These are phyloP conservation scores for Trilocha varians DNA, from an alignment of 2,888 invertebrate species.

Conservation along the genomic window DNA sequence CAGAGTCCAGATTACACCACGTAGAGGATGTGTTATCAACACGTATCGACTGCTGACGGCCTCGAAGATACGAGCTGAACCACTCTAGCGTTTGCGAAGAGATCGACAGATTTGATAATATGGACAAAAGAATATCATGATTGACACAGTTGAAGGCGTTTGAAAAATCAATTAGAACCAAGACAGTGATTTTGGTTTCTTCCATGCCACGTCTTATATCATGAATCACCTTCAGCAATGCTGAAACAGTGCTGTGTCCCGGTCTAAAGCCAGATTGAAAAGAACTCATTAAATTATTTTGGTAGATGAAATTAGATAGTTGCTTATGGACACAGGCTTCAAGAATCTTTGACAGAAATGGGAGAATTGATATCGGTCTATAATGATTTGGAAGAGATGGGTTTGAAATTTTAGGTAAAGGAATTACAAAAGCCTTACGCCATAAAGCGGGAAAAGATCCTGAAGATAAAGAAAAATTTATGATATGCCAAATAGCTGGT, in stretches of 20 bases:
- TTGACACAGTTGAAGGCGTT: conserved; percentile 8
- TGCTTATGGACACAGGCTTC: conserved; percentile 6
- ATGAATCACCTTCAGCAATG: conserved; percentile 8
- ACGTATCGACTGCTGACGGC: neutral
- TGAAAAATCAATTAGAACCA: conserved; percentile 5
- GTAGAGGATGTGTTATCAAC: neutral
- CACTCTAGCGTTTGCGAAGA: neutral
- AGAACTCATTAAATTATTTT: neutral
- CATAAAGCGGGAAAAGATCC: conserved; percentile 3
- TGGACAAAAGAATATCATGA: neutral
- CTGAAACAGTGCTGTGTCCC: conserved; percentile 7
- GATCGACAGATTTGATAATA: neutral
- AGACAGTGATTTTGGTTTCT: neutral
- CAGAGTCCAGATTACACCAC: neutral
- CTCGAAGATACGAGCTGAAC: neutral
- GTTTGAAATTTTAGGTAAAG: no score
- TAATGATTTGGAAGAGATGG: neutral
- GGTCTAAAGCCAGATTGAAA: conserved; percentile 6
- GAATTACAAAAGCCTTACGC: conserved; percentile 2
- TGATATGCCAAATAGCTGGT: conserved; percentile 1
- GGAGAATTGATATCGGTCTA: conserved; percentile 3
- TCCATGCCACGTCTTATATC: conserved; percentile 4
- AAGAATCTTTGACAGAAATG: conserved; percentile 9
- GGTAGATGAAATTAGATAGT: neutral
- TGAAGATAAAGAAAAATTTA: conserved; percentile 1